Evolutionary conservation across 2,888 invertebrate genomes (phyloP), one percentile per base, ranked within the genome.

Genomic region (Agriotes lineatus): DNA sequence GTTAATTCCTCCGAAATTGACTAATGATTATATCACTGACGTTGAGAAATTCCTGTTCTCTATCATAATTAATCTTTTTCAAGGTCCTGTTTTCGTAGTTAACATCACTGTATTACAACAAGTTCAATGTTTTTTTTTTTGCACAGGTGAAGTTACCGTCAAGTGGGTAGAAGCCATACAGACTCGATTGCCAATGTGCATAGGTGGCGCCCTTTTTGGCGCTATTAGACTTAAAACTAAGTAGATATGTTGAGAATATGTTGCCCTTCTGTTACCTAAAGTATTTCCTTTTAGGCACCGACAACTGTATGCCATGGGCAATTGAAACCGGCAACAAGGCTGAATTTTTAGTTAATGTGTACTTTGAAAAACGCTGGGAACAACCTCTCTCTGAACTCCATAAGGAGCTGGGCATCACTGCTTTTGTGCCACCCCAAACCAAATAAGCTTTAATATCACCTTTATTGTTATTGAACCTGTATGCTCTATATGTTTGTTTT

Each of bases 101-200:
- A n/a, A n/a, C n/a, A n/a, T n/a, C n/a, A n/a, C n/a, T n/a, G n/a
- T n/a, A n/a, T n/a, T n/a, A n/a, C n/a, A n/a, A n/a, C n/a, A n/a
- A n/a, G n/a, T n/a, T n/a, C n/a, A n/a, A n/a, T n/a, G n/a, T n/a
- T 2, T n/a, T 37, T 37, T 37, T 42, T 42, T 3, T 42, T 16
- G 9, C 16, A 0, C 22, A 88, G 84, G 89, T 57, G 90, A 98
- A 89, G 96, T 98, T 4, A 90, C 95, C 9, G 94, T 99, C 3
- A 99, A 99, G 86, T 98, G 98, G 96, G 90, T 99, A 54, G 99
- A 99, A 88, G 99, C 94, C 0, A 89, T 99, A 65, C 99, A 99
- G 85, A 95, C 94, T 9, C 92, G 91, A 57, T 86, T 99, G 20
- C 99, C 99, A 0, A 98, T 99, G 98, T 98, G 98, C 81, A 88